Conservation (phyloP, 1,140 invertebrate species). For the Drosophila kurseongensis region DNA sequence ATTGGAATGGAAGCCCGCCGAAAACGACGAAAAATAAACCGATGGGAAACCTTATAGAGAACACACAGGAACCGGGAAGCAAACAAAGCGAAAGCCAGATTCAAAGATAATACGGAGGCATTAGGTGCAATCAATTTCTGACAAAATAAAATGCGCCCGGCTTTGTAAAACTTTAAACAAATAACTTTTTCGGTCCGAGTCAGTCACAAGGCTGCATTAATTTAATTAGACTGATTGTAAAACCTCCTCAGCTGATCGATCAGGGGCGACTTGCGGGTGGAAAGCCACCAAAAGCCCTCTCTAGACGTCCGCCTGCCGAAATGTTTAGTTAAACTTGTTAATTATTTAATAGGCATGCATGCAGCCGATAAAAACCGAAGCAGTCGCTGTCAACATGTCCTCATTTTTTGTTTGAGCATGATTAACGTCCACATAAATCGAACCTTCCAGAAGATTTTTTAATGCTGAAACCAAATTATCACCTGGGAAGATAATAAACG, state of each 20-base stretch:
- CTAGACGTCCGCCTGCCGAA: slow-evolving; percentile 35
- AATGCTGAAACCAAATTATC: slow-evolving; percentile 31
- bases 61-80: slow-evolving; percentile 17
- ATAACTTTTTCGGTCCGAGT: slow-evolving; percentile 45
- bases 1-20: slow-evolving; percentile 19
- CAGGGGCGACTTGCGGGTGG: slow-evolving; percentile 49
- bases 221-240: slow-evolving; percentile 78
- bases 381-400: slow-evolving; percentile 25
- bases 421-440: slow-evolving; percentile 54
- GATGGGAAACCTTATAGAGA: slow-evolving; percentile 38
- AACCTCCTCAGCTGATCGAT: slow-evolving; percentile 72
- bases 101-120: slow-evolving; percentile 52
- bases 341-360: slow-evolving; percentile 73
- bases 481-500: slow-evolving; percentile 26
- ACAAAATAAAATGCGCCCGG: slow-evolving; percentile 44
- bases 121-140: slow-evolving; percentile 72
- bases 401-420: slow-evolving; percentile 10
- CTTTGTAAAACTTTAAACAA: slow-evolving; percentile 58
- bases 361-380: slow-evolving; percentile 60
- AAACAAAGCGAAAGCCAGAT: slow-evolving; percentile 27
- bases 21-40: slow-evolving; percentile 32
- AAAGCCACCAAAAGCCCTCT: slow-evolving; percentile 25
- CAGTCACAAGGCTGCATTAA: slow-evolving; percentile 72
- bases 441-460: slow-evolving; percentile 18
- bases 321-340: slow-evolving; percentile 70